Percentiles rank a stretch among this genome's conserved stretches.
Conservation (phyloP, 2,888 invertebrate genomes). For the Mongoloraphidia duomilia region DNA sequence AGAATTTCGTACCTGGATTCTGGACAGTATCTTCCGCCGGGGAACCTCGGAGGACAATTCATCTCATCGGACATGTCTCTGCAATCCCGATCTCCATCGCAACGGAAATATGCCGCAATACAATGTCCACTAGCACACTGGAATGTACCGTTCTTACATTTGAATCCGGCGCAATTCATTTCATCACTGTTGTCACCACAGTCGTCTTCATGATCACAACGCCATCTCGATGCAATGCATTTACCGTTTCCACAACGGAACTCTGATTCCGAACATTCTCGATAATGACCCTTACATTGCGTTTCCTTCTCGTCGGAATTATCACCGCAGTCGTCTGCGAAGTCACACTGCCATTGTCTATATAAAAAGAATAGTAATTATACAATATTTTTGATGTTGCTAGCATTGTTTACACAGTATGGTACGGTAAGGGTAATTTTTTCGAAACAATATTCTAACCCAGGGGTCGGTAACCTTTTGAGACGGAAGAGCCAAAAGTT, state of each 20-base stretch:
- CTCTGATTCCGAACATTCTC: constrained; percentile 88
- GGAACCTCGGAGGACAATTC: constrained; percentile 77
- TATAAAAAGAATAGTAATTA: constrained; percentile 2
- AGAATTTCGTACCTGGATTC: constrained; percentile 39
- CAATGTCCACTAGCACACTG: constrained; percentile 88
- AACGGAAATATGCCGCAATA: constrained; percentile 73
- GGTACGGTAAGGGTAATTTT: no score
- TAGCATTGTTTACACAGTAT: no score
- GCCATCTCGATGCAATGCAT: constrained; percentile 84
- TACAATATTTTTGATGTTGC: no score
- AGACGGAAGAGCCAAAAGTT: no score
- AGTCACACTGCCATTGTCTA: constrained; percentile 84
- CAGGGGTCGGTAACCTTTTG: no score
- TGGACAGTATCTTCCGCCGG: constrained; percentile 78
- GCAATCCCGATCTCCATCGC: constrained; percentile 83
- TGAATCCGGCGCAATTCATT: constrained; percentile 63
- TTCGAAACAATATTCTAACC: no score
- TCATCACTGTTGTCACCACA: constrained; percentile 93
- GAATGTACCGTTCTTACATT: constrained; percentile 83
- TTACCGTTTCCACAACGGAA: constrained; percentile 78
- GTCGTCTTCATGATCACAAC: constrained; percentile 93
- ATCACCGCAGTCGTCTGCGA: constrained; percentile 93
- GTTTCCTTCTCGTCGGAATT: constrained; percentile 76
- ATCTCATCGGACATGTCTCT: constrained; percentile 81
- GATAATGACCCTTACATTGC: constrained; percentile 67